phyloP scores from a whole-genome alignment of 2,113 vertebrate species.

The Catagonus wagneri region DNA sequence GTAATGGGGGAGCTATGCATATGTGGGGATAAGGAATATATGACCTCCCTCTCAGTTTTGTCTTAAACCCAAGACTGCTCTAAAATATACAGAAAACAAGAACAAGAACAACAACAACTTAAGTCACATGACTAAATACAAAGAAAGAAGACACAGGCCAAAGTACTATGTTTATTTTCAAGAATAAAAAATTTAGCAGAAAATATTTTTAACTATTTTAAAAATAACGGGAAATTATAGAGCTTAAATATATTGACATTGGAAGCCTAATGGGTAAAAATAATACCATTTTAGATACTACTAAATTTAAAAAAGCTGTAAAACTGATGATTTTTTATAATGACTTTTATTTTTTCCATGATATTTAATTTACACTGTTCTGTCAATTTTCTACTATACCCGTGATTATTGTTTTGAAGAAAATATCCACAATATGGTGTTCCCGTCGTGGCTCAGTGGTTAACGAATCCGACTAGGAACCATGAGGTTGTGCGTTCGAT shows the following conservation, averaged over 20 bases:
- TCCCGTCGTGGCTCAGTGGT: no score
- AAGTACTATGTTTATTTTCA: conserved; percentile 7
- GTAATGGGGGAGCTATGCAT: not conserved
- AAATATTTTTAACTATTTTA: not conserved
- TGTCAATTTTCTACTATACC: no score
- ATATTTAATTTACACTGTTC: no score
- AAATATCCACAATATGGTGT: not conserved
- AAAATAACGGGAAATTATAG: not conserved
- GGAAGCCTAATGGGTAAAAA: not conserved
- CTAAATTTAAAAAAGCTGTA: not conserved
- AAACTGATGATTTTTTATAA: not conserved
- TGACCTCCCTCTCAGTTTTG: not conserved
- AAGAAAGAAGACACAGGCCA: not conserved
- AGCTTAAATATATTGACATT: not conserved
- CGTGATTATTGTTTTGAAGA: not conserved
- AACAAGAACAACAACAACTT: not conserved
- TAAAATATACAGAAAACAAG: not conserved
- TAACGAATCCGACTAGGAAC: no score
- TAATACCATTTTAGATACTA: not conserved
- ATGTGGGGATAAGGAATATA: not conserved
- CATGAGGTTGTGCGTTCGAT: no score
- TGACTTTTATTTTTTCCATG: no score
- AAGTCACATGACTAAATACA: not conserved
- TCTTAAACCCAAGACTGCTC: not conserved
- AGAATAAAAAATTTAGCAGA: not conserved